Conservation (phyloP, 92 coral and sea anemone species). For the Meandrina meandrites region DNA sequence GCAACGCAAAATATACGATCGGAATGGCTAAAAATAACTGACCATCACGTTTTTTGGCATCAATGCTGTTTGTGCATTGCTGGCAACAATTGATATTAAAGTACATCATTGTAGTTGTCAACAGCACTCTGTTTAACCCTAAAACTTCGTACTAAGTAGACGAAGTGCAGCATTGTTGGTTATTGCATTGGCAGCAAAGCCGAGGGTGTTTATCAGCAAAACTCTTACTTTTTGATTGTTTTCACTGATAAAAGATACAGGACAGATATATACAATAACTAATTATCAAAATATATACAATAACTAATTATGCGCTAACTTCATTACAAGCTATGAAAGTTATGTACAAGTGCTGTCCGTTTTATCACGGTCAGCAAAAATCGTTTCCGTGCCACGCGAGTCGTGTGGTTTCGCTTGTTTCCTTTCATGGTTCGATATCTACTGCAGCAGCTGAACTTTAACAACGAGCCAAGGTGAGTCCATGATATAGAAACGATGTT, state of each 20-base stretch:
- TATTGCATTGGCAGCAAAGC: not conserved
- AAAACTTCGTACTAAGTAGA: not conserved
- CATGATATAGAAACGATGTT: not conserved
- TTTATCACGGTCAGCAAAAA: not conserved
- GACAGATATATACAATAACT: slow-evolving; percentile 2
- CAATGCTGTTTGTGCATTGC: not conserved
- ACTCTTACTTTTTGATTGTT: not conserved
- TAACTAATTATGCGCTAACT: slow-evolving; percentile 24
- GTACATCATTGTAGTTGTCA: too few relatives aligned
- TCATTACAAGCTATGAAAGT: not conserved
- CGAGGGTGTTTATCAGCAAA: not conserved
- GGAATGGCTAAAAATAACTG: slow-evolving; percentile 43
- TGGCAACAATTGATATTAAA: not conserved
- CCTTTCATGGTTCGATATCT: not conserved
- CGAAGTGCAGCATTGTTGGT: too few relatives aligned
- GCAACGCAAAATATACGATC: slow-evolving; percentile 44
- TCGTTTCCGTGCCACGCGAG: not conserved
- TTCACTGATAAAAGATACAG: not conserved
- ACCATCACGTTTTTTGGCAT: not conserved
- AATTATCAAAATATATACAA: slow-evolving; percentile 20
- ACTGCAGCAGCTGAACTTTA: not conserved
- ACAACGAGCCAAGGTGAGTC: not conserved
- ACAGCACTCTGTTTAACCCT: not conserved
- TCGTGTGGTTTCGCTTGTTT: not conserved
- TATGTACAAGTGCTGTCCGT: not conserved